Conservation (phyloP, 2,888 invertebrate species). For the Lampropteryx suffumata region DNA sequence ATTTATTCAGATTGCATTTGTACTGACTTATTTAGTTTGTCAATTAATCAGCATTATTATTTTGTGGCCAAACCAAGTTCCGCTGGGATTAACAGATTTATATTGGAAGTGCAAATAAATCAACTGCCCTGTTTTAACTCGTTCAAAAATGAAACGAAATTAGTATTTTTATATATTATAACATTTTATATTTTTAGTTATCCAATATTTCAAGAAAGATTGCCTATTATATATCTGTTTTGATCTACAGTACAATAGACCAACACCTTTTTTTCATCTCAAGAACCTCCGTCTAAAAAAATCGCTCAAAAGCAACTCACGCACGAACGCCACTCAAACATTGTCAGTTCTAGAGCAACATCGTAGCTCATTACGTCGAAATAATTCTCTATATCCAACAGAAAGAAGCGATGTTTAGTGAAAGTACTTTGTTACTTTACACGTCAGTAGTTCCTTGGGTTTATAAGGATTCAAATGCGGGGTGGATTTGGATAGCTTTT, state of each 20-base stretch:
- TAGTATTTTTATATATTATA: too few species aligned
- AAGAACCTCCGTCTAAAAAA: background rate
- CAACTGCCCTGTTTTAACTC: too few species aligned
- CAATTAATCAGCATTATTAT: constrained; percentile 11
- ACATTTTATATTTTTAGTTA: too few species aligned
- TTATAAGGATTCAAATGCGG: constrained; percentile 26
- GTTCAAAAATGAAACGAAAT: too few species aligned
- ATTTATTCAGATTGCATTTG: constrained; percentile 22
- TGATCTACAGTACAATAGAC: too few species aligned
- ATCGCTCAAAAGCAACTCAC: constrained; percentile 24
- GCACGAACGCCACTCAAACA: constrained; percentile 41
- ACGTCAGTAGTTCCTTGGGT: constrained; percentile 22
- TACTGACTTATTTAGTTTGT: constrained; percentile 18
- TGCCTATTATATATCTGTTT: too few species aligned
- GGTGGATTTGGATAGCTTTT: constrained; percentile 25
- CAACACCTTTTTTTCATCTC: too few species aligned
- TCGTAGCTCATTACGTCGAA: constrained; percentile 33
- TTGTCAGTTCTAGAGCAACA: constrained; percentile 33
- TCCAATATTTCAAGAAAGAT: too few species aligned
- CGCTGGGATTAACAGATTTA: background rate
- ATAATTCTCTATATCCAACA: constrained; percentile 41
- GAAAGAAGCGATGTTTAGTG: constrained; percentile 26
- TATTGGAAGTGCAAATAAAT: too few species aligned
- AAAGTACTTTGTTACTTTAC: constrained; percentile 30
- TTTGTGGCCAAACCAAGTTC: background rate